Evolutionary conservation across 2,888 invertebrate genomes (phyloP).

Genomic region (Nezara viridula): DNA sequence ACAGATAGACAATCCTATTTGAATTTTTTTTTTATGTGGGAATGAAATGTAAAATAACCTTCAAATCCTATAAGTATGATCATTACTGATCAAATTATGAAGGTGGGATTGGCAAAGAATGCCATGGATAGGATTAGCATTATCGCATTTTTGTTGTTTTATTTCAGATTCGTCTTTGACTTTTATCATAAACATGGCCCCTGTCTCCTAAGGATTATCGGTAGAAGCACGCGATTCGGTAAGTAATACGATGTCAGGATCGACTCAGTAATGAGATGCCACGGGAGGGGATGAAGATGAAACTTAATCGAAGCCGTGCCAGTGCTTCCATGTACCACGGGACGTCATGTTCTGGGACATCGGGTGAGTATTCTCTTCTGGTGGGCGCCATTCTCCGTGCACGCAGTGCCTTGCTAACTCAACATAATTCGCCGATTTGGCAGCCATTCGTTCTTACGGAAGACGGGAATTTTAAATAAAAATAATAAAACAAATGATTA

Average conservation of each 20-base stretch:
- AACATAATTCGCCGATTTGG: background rate
- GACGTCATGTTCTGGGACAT: slow-evolving; percentile 40
- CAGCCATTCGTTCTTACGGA: background rate
- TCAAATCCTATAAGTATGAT: too few species aligned
- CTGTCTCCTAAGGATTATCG: background rate
- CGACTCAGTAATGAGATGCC: background rate
- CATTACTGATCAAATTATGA: too few species aligned
- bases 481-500: too few species aligned
- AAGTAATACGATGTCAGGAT: background rate
- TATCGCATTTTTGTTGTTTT: background rate
- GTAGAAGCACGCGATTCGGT: background rate
- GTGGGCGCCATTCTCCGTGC: background rate
- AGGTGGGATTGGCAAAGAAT: too few species aligned
- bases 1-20: too few species aligned
- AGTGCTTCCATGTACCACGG: slow-evolving; percentile 7
- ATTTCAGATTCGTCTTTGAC: background rate
- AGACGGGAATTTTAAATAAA: background rate
- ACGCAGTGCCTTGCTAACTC: background rate
- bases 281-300: slow-evolving; percentile 33
- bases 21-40: too few species aligned
- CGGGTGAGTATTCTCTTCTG: background rate
- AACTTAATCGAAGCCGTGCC: slow-evolving; percentile 3
- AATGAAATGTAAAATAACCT: too few species aligned
- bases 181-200: background rate
- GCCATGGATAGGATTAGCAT: too few species aligned